Evolutionary conservation across 2,113 vertebrate species (phyloP), one percentile per base, ranked within the genome.

Genomic region (Syngnathus scovelli): DNA sequence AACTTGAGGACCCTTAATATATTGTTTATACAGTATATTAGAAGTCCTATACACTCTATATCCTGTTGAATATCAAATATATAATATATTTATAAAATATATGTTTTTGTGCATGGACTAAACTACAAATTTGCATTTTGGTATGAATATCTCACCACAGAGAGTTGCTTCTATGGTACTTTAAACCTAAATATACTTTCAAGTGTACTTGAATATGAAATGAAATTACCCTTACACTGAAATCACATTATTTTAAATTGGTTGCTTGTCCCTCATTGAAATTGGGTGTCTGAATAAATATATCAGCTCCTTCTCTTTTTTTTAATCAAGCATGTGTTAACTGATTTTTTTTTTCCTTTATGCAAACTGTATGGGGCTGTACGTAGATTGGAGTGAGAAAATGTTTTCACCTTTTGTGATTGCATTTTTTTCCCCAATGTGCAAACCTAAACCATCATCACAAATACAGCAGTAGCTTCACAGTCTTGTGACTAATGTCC

Each of bases 41-140:
- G 2, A 0, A 33, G 27, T 33, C 27, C 27, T 33, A 33, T 33
- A 33, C 27, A 33, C 27, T 27, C 27, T 33, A 33, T 33, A 3
- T 33, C 27, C 27, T 33, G 27, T 33, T 33, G 27, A 33, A 33
- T 33, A 33, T 33, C 27, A 33, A 33, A 3, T 33, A 3, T 3
- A 33, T 33, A 33, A 33, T 33, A 33, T 33, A 27, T 27, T 27
- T 27, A 33, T 33, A 33, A 33, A 33, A 33, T 33, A 33, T 33
- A 59, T 66, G 77, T 70, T 83, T 85, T 86, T 83, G 76, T 85
- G 65, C 73, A 67, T 70, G 61, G 82, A 72, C 84, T 78, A 85
- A 84, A 84, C 85, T 80, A 64, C 83, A 76, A 87, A 89, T 89
- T 86, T 87, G 77, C 85, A 89, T 90, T 85, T 89, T 88, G 84